A percentile compares a stretch with the other conserved stretches of the same genome.
Conservation (phyloP, 2,888 invertebrate species). For the Ligdia adustata region DNA sequence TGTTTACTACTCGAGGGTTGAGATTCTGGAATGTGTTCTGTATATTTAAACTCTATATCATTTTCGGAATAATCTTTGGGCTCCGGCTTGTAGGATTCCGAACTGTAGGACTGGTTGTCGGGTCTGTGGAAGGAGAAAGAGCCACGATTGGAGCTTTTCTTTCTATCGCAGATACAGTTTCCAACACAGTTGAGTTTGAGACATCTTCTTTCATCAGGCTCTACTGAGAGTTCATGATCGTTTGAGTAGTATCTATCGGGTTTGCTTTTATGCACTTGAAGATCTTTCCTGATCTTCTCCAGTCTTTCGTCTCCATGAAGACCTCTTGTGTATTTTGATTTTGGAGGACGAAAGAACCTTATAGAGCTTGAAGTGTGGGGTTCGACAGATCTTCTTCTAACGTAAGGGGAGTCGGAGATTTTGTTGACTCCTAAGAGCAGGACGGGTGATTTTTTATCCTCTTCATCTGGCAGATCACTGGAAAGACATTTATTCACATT, state of each 20-base stretch:
- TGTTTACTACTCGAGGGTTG: conserved; percentile 76
- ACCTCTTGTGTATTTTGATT: conserved; percentile 75
- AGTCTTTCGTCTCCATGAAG: conserved; percentile 74
- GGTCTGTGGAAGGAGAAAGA: conserved; percentile 76
- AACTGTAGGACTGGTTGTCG: conserved; percentile 63
- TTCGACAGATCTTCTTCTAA: conserved; percentile 69
- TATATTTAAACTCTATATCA: conserved; percentile 78
- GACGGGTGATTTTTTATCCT: conserved; percentile 84
- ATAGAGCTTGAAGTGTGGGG: conserved; percentile 69
- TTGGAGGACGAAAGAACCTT: conserved; percentile 73
- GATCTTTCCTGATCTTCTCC: conserved; percentile 76
- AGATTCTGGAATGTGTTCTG: conserved; percentile 72
- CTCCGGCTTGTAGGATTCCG: conserved; percentile 58
- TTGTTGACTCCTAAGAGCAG: conserved; percentile 86
- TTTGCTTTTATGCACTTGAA: conserved; percentile 71
- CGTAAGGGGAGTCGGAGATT: conserved; percentile 75
- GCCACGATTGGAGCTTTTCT: conserved; percentile 67
- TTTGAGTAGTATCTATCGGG: conserved; percentile 74
- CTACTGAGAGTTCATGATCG: conserved; percentile 63
- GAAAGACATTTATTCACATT: conserved; percentile 43
- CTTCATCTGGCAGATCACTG: conserved; percentile 86
- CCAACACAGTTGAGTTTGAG: conserved; percentile 68
- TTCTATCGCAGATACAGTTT: conserved; percentile 71
- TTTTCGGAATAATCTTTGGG: conserved; percentile 69
- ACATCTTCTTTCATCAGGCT: conserved; percentile 62